Base-by-base conservation (phyloP, 2,888 invertebrate species). In the Pteria penguin region DNA sequence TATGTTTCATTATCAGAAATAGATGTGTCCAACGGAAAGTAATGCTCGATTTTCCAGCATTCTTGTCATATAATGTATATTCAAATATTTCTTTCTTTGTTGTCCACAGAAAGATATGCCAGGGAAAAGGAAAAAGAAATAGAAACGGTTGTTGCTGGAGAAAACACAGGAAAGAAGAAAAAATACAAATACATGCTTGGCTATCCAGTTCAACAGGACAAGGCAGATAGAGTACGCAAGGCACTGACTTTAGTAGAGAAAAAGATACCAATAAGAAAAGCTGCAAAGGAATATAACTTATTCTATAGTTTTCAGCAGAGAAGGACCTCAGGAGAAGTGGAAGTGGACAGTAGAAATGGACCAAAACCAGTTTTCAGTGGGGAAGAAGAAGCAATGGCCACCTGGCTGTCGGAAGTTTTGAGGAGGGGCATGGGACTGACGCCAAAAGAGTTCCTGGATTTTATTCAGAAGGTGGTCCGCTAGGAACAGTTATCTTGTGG, bases 341-440 rank as follows among this genome's bases (percentile, higher is more conserved):
- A 57, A 26, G 11, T 79, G 14, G 79, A 82, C 24, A 74, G 67
- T 55, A 71, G 74, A 67, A 79, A 75, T 62, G 72, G 79, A 1
- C 79, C 79, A 26, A 4, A 11, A n/a, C 76, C 79, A 11, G 70
- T 78, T 0, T 79, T 79, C 52, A 78, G 52, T 32, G n/a, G 45
- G 18, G 77, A 79, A 45, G 76, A 82, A 66, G 78, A 75, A 61
- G 45, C 75, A 1, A 82, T 82, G 74, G 74, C 79, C 22, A 62
- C 26, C 5, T 81, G 75, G 69, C 32, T 78, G 32, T 45, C 45
- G n/a, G 81, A 77, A 65, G 79, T 81, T 77, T 75, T 76, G 4
- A 57, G 72, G 58, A 60, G 81, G 22, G 77, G 81, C 2, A 73
- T 79, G 75, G 79, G 81, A 4, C 36, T 81, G n/a, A 79, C 69